Percentiles rank a stretch among this genome's conserved stretches.
Evolutionary conservation across 2,113 vertebrate species (phyloP).

Genomic region (Callaeas wilsoni): DNA sequence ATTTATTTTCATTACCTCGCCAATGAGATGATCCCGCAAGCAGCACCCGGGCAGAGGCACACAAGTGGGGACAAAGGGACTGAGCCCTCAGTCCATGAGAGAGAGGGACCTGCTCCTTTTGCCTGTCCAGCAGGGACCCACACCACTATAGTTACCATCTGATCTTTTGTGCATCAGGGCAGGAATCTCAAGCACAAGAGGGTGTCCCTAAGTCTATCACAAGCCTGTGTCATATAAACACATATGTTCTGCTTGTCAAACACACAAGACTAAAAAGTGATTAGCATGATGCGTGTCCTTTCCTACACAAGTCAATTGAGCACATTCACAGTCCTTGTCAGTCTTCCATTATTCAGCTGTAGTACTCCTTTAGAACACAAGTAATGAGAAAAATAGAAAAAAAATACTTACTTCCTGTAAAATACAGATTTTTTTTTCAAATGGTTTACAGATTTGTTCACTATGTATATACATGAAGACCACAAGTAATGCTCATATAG

Average conservation of each 20-base stretch:
- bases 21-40: not conserved
- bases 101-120: not conserved
- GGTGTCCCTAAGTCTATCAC: not conserved
- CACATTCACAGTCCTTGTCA: not conserved
- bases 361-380: not conserved
- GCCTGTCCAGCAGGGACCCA: not conserved
- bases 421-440: not conserved
- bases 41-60: not conserved
- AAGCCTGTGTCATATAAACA: not conserved
- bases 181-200: not conserved
- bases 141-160: too few species aligned
- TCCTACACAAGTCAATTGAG: not conserved
- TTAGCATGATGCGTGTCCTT: not conserved
- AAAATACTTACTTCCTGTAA: not conserved
- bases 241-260: not conserved
- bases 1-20: not conserved
- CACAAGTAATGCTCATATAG: not conserved
- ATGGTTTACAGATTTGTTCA: not conserved
- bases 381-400: not conserved
- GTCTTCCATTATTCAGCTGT: not conserved
- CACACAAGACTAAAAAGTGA: not conserved
- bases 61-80: too few species aligned
- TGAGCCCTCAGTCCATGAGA: fast-evolving
- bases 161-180: not conserved
- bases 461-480: not conserved